These are phyloP conservation scores for Melanotaenia parkinsoni DNA, from an alignment of 2,797 vertebrate genomes.

Conservation along the genomic window DNA sequence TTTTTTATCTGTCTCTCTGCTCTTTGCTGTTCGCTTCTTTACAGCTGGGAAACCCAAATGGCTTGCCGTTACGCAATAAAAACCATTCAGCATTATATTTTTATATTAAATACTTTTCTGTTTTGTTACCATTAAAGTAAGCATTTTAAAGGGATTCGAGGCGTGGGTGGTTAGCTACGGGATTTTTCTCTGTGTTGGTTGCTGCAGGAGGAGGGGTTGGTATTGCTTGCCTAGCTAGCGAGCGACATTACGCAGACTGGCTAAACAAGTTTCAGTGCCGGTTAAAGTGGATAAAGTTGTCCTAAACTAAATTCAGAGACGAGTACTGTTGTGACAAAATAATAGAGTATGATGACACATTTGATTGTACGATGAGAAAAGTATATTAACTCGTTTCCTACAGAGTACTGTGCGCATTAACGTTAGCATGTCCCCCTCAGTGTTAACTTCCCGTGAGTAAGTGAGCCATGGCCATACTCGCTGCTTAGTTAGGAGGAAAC, in stretches of 20 bases:
- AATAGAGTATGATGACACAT: rapidly evolving
- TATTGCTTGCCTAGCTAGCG: slow-evolving; percentile 67
- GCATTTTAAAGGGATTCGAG: slow-evolving; percentile 66
- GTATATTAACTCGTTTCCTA: slow-evolving; percentile 19
- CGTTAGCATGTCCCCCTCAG: slow-evolving; percentile 60
- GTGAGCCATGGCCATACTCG: slow-evolving; percentile 27
- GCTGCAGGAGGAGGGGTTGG: slow-evolving; percentile 67
- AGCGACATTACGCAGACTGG: slow-evolving; percentile 64
- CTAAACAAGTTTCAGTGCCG: slow-evolving; percentile 63
- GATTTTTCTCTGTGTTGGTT: slow-evolving; percentile 58
- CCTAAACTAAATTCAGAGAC: slow-evolving; percentile 47
- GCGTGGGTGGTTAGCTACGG: slow-evolving; percentile 72
- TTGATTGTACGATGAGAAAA: neutral
- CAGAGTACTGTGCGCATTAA: slow-evolving; percentile 31
- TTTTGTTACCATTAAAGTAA: slow-evolving; percentile 26
- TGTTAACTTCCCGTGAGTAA: slow-evolving; percentile 60
- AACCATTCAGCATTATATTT: slow-evolving; percentile 24
- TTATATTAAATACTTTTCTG: neutral
- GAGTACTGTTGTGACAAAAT: rapidly evolving
- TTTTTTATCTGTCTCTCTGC: slow-evolving; percentile 53
- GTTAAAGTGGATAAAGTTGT: slow-evolving; percentile 71
- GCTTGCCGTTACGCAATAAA: neutral
- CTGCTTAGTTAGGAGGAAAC: slow-evolving; percentile 19
- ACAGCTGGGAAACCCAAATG: slow-evolving; percentile 27
- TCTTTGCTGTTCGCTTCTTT: slow-evolving; percentile 26